Conservation (phyloP, 1,140 invertebrate species). For the Tribolium castaneum region DNA sequence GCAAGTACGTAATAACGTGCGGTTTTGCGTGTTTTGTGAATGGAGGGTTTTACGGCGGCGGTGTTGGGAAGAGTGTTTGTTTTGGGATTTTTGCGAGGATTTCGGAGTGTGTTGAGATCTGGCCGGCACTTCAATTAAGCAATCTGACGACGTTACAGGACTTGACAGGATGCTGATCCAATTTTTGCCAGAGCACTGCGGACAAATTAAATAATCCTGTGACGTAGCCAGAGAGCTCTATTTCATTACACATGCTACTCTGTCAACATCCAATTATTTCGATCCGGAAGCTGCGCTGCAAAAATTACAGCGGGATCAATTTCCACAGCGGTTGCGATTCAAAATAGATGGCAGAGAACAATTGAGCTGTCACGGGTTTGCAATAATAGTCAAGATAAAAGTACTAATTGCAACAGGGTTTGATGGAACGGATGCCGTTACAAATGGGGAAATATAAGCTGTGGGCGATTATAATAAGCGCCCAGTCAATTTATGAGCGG, state of each 20-base stretch:
- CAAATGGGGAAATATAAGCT: too few relatives aligned
- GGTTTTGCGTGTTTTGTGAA: slow-evolving; percentile 19
- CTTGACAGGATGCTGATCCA: slow-evolving; percentile 31
- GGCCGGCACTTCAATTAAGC: slow-evolving; percentile 26
- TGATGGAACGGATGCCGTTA: not conserved
- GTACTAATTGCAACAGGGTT: not conserved
- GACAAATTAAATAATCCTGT: slow-evolving; percentile 29
- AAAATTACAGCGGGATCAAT: not conserved
- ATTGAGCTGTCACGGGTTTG: not conserved
- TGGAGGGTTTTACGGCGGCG: not conserved
- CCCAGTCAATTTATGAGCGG: not conserved
- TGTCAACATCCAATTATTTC: slow-evolving; percentile 34
- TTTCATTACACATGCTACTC: slow-evolving; percentile 17
- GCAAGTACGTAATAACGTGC: not conserved
- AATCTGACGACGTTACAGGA: slow-evolving; percentile 16
- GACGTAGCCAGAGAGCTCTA: slow-evolving; percentile 19
- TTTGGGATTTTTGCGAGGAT: slow-evolving; percentile 24
- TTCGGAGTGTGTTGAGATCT: slow-evolving; percentile 1
- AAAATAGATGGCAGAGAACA: not conserved
- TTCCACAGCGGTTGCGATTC: not conserved
- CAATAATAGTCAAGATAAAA: not conserved
- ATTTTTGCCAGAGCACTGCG: slow-evolving; percentile 32
- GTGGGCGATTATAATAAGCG: not conserved
- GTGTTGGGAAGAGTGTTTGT: slow-evolving; percentile 15
- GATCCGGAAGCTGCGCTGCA: not conserved